These are phyloP conservation scores for Lithobates pipiens DNA, from an alignment of 2,797 vertebrate genomes.

Conservation along the genomic window DNA sequence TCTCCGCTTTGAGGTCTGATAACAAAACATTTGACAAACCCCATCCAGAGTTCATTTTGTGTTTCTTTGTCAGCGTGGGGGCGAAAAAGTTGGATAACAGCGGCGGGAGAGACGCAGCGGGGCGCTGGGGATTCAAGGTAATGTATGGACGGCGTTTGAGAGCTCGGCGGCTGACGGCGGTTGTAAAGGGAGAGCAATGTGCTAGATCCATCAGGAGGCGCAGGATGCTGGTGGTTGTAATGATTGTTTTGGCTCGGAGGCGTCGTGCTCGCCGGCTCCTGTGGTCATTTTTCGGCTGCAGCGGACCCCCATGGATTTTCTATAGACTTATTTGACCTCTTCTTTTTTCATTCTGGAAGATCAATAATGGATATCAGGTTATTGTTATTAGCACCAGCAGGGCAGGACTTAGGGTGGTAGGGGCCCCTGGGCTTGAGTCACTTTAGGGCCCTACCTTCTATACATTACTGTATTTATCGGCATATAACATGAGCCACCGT, in stretches of 20 bases:
- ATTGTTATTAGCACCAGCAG: too few species aligned
- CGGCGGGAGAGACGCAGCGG: neutral
- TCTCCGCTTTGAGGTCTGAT: neutral
- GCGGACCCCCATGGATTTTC: neutral
- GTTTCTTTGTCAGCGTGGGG: neutral
- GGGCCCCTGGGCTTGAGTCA: too few species aligned
- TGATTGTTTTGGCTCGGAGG: conserved; percentile 4
- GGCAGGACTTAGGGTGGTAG: too few species aligned
- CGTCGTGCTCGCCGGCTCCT: neutral
- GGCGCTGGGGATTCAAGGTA: neutral
- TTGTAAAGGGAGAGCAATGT: neutral
- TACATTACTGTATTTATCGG: too few species aligned
- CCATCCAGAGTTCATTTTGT: neutral
- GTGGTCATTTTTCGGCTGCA: neutral
- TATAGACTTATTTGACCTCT: conserved; percentile 2
- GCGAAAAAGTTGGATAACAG: neutral
- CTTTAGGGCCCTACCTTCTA: too few species aligned
- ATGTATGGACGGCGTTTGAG: conserved; percentile 6
- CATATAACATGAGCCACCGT: too few species aligned
- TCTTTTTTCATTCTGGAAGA: neutral
- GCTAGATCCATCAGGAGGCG: conserved; percentile 4
- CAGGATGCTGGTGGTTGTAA: neutral
- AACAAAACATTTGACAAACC: conserved; percentile 7
- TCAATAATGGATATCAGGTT: too few species aligned
- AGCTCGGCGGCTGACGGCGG: neutral